Percentiles rank a stretch among this genome's conserved stretches.
Conservation (phyloP, 2,888 invertebrate genomes). For the Tuta absoluta region DNA sequence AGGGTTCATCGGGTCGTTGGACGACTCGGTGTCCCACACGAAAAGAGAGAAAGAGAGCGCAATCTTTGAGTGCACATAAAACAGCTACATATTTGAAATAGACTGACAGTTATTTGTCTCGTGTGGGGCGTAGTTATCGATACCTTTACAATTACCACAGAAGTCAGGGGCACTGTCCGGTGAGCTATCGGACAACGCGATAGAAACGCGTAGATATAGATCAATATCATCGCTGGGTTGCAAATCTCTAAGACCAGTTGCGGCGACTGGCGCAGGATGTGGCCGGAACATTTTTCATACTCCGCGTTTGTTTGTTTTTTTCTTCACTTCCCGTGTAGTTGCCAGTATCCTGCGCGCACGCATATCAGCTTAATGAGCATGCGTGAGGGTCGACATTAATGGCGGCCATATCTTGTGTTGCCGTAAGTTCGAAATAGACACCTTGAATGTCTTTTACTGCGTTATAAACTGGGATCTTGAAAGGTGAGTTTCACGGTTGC, state of each 20-base stretch:
- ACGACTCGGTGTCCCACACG: no score
- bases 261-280: conserved; percentile 19
- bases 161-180: not conserved
- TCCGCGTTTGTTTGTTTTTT: conserved; percentile 14
- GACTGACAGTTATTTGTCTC: no score
- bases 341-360: conserved; percentile 18
- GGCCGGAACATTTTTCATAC: conserved; percentile 17
- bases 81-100: no score
- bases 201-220: not conserved
- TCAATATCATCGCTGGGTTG: conserved; percentile 12
- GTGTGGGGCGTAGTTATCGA: no score
- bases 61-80: no score
- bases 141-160: no score
- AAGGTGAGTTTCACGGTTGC: conserved; percentile 3
- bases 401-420: conserved; percentile 1
- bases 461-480: not conserved
- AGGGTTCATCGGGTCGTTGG: no score
- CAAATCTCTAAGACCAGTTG: conserved; percentile 1
- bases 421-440: conserved; percentile 8
- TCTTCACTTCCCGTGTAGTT: conserved; percentile 22
- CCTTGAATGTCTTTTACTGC: not conserved
- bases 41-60: no score
- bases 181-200: not conserved
- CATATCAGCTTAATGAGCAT: conserved; percentile 22
- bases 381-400: conserved; percentile 14